A percentile compares a stretch with the other conserved stretches of the same genome.
These are phyloP conservation scores for Antigone vipio DNA, from an alignment of 2,113 vertebrate genomes.

Conservation along the genomic window DNA sequence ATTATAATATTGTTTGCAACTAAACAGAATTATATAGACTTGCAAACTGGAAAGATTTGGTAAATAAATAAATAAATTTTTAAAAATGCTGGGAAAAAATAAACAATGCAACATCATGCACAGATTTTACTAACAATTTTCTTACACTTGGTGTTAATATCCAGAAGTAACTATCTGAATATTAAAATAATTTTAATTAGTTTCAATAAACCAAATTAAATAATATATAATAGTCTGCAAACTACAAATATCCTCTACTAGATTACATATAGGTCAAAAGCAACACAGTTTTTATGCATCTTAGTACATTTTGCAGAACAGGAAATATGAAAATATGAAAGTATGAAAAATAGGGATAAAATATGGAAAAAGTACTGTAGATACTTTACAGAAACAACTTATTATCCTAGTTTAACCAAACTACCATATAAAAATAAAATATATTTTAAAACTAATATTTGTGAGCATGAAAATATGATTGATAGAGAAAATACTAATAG, in stretches of 20 bases:
- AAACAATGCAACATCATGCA: neutral
- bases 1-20: neutral
- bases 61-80: neutral
- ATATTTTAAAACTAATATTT: neutral
- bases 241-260: neutral
- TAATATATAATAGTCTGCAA: neutral
- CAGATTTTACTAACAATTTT: neutral
- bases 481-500: neutral
- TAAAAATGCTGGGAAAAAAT: neutral
- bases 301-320: neutral
- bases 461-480: neutral
- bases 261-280: neutral
- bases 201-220: neutral
- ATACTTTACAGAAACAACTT: neutral
- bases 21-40: neutral
- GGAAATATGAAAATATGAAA: neutral
- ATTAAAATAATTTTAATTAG: neutral
- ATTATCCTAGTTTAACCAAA: neutral
- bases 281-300: neutral
- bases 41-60: neutral
- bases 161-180: neutral
- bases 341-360: neutral
- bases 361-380: neutral
- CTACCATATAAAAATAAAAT: neutral
- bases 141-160: neutral